Conservation (phyloP, 2,797 vertebrate genomes). For the Coregonus suidteri region DNA sequence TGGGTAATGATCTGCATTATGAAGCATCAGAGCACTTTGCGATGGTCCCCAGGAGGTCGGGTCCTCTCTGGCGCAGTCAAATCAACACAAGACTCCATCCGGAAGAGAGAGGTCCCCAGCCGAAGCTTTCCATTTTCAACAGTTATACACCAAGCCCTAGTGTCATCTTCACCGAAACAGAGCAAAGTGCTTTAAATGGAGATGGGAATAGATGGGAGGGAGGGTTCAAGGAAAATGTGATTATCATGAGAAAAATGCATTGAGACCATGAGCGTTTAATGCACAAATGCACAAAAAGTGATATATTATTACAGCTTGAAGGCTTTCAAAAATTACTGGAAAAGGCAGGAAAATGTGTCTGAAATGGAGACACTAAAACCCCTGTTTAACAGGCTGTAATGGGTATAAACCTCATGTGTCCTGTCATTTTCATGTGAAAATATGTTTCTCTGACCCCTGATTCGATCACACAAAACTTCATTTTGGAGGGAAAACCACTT, state of each 20-base stretch:
- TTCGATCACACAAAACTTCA: constrained; percentile 81
- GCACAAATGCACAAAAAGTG: constrained; percentile 84
- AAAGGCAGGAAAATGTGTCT: constrained; percentile 85
- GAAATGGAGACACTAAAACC: constrained; percentile 80
- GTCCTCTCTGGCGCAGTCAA: constrained; percentile 49
- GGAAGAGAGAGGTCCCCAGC: constrained; percentile 53
- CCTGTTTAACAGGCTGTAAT: constrained; percentile 80
- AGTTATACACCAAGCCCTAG: constrained; percentile 47
- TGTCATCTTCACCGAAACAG: constrained; percentile 77
- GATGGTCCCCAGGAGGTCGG: constrained; percentile 68
- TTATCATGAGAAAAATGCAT: constrained; percentile 77
- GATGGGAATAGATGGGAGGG: constrained; percentile 68
- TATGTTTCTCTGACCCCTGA: constrained; percentile 79
- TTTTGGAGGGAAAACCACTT: constrained; percentile 84
- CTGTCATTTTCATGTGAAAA: constrained; percentile 79
- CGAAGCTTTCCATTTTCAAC: constrained; percentile 61
- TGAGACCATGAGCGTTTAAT: constrained; percentile 79
- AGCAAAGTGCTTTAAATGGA: constrained; percentile 81
- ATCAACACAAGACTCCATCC: constrained; percentile 64
- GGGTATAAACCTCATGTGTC: constrained; percentile 82
- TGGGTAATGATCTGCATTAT: constrained; percentile 78
- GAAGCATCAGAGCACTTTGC: constrained; percentile 75
- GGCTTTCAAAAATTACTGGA: constrained; percentile 87
- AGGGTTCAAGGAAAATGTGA: constrained; percentile 72
- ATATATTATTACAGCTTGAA: constrained; percentile 87